Base-by-base conservation (phyloP, 2,113 vertebrate genomes). In the Aix galericulata region DNA sequence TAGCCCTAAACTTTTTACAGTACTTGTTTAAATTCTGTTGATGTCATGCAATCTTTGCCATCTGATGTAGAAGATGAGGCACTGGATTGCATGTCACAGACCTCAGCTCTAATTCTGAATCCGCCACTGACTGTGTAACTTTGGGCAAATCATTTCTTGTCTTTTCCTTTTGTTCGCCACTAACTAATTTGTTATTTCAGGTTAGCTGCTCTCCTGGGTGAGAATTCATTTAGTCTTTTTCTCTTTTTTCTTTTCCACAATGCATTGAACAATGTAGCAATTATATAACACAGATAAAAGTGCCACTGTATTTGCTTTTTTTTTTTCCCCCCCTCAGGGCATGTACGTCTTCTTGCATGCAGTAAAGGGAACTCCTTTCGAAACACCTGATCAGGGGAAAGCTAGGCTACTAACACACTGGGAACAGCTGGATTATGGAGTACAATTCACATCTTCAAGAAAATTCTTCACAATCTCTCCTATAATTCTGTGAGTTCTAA, bases 381-480 rank as follows among this genome's bases (percentile, higher is more conserved):
- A 99, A 98, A 99, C 99, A 40, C 99, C 99, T 7, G 99, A 99
- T 96, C 99, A 99, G 94, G 99, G 99, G 69, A 99, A 99, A 97
- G 99, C 99, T 81, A 98, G 99, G 93, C 98, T 99, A 18, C 98
- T 99, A n/a, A 99, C 99, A 67, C 99, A 99, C 48, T 99, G 99
- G 99, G 99, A 99, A 85, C 99, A 99, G 86, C 98, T 99, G 25
- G 99, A 99, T 96, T 99, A 99, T 73, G 99, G 99, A 66, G 99
- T 99, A 58, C 99, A 99, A 89, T 99, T 99, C 97, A 99, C 99
- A 48, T 99, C 99, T 63, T 99, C 99, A 83, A 98, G 99, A 94
- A 99, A 99, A 96, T 99, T 99, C 98, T 99, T 99, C 98, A 99
- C 99, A 88, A 99, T 99, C 93, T 99, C 99, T 67, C 99, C 99